These are phyloP conservation scores for Zophobas morio DNA, from an alignment of 1,140 invertebrate genomes.

Conservation along the genomic window DNA sequence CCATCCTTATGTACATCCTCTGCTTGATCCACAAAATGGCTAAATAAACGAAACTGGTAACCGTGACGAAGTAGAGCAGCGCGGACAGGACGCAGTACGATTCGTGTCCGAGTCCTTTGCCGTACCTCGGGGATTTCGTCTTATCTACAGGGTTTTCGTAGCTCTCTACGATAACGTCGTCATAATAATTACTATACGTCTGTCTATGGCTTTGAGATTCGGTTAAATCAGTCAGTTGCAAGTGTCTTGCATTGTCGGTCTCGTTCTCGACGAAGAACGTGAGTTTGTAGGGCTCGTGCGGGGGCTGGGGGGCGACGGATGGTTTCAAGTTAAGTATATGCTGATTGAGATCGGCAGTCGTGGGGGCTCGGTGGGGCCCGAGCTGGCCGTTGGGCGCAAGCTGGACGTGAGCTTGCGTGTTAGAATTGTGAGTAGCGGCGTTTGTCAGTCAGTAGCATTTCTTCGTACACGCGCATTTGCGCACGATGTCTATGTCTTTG, in stretches of 20 bases:
- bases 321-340: constrained; percentile 53
- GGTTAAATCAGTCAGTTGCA: constrained; percentile 52
- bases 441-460: constrained; percentile 81
- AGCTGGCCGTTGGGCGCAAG: constrained; percentile 49
- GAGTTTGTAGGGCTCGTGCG: constrained; percentile 58
- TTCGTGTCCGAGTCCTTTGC: constrained; percentile 57
- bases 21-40: constrained; percentile 66
- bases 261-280: constrained; percentile 64
- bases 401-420: constrained; percentile 55
- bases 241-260: constrained; percentile 46
- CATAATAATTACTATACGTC: constrained; percentile 53
- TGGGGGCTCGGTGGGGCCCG: constrained; percentile 52
- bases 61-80: constrained; percentile 66
- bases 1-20: constrained; percentile 64
- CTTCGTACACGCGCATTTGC: constrained; percentile 91
- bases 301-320: constrained; percentile 45
- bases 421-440: constrained; percentile 68
- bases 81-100: constrained; percentile 64
- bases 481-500: constrained; percentile 95
- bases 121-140: constrained; percentile 42
- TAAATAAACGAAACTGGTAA: constrained; percentile 65
- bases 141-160: constrained; percentile 50
- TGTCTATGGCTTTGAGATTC: constrained; percentile 51
- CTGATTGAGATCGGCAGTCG: constrained; percentile 56
- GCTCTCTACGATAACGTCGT: constrained; percentile 60